Evolutionary conservation across 2,797 vertebrate species (phyloP).

Genomic region (Takifugu ocellatus): DNA sequence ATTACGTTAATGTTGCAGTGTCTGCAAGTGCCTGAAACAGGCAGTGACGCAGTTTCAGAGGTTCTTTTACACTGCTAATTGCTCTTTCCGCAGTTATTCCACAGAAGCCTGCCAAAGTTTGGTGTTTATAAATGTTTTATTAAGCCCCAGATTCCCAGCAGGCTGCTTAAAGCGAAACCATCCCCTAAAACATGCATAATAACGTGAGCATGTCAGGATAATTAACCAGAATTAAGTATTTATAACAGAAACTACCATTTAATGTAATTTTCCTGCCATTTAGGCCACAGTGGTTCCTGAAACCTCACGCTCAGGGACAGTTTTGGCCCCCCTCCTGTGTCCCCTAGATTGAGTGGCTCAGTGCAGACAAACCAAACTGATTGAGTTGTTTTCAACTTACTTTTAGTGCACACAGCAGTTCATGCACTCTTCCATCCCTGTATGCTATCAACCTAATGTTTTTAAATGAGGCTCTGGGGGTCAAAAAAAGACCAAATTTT

Average conservation of each 20-base stretch:
- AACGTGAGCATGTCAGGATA: constrained; percentile 27
- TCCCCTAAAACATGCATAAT: constrained; percentile 23
- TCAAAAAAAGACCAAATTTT: constrained; percentile 10
- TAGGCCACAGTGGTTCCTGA: constrained; percentile 21
- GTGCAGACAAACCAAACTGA: constrained; percentile 15
- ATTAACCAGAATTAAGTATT: constrained; percentile 47
- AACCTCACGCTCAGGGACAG: constrained; percentile 9
- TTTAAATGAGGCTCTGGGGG: constrained; percentile 29
- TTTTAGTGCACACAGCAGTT: constrained; percentile 32
- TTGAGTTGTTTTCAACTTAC: constrained; percentile 25
- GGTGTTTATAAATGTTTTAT: constrained; percentile 46
- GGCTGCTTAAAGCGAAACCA: constrained; percentile 15
- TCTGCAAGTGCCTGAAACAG: no score
- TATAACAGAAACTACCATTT: constrained; percentile 39
- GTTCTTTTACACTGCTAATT: constrained; percentile 12
- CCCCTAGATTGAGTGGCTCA: constrained; percentile 12
- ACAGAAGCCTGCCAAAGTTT: constrained; percentile 35
- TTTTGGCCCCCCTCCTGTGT: constrained; percentile 5
- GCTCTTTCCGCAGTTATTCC: constrained; percentile 16
- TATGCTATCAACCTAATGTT: constrained; percentile 18
- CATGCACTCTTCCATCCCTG: constrained; percentile 7
- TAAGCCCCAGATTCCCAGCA: constrained; percentile 21
- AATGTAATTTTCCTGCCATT: constrained; percentile 17
- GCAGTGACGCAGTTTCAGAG: background rate
- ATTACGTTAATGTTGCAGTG: no score